Base-by-base conservation (phyloP, 2,797 vertebrate species). In the Cyclura pinguis region DNA sequence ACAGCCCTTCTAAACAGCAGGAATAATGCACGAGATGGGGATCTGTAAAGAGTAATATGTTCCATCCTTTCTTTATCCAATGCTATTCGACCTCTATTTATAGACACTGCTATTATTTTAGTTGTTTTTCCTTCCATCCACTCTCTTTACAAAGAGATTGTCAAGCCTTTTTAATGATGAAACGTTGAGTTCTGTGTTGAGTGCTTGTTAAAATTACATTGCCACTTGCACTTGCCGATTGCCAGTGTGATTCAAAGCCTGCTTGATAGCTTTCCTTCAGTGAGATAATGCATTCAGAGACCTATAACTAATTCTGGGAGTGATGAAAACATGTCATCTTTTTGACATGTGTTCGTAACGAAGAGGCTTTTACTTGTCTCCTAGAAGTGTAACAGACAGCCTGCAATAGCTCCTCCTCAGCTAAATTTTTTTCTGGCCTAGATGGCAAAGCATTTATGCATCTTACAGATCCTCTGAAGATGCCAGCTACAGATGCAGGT, bases 241-340 rank as follows among this genome's bases (percentile, higher is more conserved):
- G 92, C 93, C 89, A 90, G 87, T 92, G 93, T 93, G 93, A 95
- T 93, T 94, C 76, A 94, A 92, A 94, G 95, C 90, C 93, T 92
- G 93, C 42, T 95, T 91, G 94, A 93, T 85, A 89, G 94, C 94
- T 96, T 95, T 94, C 92, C 88, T 94, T 95, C 91, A 91, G 85
- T 90, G 94, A 80, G 89, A 86, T 96, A 96, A 96, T 96, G 82
- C 93, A 96, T 96, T 95, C 96, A 84, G 90, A 95, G 74, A 94
- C 92, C 95, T 95, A 94, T 96, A 95, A 96, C 95, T 95, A 93
- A 81, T 90, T 92, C 94, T 93, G 93, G 80, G 92, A 96, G 90
- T 95, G 95, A 96, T 96, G 95, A 96, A 96, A 96, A 96, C 94
- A 96, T 95, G 95, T 96, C 95, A 96, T 96, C 94, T 96, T 96